phyloP scores from a whole-genome alignment of 2,113 vertebrate species.

The Rhinopomastus cyanomelas region DNA sequence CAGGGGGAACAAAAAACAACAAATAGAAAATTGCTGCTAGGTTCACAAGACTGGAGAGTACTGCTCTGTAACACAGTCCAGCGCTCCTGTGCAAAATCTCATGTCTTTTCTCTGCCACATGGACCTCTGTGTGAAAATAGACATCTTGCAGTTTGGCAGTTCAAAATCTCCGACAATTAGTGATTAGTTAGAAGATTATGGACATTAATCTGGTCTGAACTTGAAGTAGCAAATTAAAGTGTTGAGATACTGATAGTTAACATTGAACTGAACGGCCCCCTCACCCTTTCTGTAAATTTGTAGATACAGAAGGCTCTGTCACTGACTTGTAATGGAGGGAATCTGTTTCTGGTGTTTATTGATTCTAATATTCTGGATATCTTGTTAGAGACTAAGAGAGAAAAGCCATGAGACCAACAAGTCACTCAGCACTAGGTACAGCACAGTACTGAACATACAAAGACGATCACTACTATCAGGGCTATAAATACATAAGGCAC shows the following conservation, averaged over 20 bases:
- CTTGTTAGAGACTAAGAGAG: neutral
- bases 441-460: neutral
- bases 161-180: slow-evolving; percentile 50
- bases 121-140: slow-evolving; percentile 13
- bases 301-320: neutral
- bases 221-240: slow-evolving; percentile 41
- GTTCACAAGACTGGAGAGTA: neutral
- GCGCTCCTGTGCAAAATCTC: neutral
- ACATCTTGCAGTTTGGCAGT: slow-evolving; percentile 15
- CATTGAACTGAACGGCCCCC: neutral
- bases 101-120: neutral
- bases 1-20: neutral
- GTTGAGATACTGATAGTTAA: neutral
- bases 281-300: neutral
- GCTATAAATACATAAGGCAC: neutral
- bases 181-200: slow-evolving; percentile 40
- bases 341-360: neutral
- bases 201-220: slow-evolving; percentile 11
- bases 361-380: neutral
- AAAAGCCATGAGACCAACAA: neutral
- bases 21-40: neutral
- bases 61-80: neutral
- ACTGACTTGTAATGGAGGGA: neutral
- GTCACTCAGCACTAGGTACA: neutral
- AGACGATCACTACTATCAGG: neutral